A percentile compares a stretch with the other conserved stretches of the same genome.
phyloP scores from a whole-genome alignment of 2,797 vertebrate species.

The Acanthurus lineatus region DNA sequence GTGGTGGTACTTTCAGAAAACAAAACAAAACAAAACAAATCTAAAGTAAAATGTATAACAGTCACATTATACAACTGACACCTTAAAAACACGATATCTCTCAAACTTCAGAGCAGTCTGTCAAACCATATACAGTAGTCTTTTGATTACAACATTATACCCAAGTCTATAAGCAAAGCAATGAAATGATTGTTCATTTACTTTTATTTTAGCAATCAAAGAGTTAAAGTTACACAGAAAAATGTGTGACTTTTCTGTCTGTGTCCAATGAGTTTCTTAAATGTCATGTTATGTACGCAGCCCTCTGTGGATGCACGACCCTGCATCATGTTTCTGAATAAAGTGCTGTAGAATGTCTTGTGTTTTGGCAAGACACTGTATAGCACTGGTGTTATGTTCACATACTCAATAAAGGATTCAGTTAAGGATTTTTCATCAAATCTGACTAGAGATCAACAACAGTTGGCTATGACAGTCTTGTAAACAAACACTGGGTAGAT shows the following conservation, averaged over 20 bases:
- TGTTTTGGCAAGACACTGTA: conserved; percentile 2
- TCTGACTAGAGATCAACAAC: conserved; percentile 26
- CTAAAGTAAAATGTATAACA: too few relatives aligned
- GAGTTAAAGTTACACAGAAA: too few relatives aligned
- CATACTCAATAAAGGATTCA: conserved; percentile 6
- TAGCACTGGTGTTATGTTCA: neutral
- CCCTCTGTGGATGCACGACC: neutral
- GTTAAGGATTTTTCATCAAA: conserved; percentile 12
- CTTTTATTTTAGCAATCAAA: too few relatives aligned
- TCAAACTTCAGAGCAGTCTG: neutral
- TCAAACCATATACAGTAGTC: neutral
- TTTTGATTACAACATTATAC: too few relatives aligned
- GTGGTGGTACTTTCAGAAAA: neutral
- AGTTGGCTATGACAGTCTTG: conserved; percentile 38
- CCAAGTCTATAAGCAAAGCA: too few relatives aligned
- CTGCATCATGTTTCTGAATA: conserved; percentile 20
- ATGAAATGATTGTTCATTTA: too few relatives aligned
- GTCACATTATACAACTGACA: neutral
- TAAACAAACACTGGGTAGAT: conserved; percentile 52
- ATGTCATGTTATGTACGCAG: neutral
- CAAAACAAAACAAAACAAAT: too few relatives aligned
- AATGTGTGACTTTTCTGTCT: too few relatives aligned
- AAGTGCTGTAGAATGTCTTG: neutral
- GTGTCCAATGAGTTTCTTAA: neutral
- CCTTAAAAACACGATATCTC: neutral